Conservation (phyloP, 2,797 vertebrate genomes). For the Cossypha dichroa region DNA sequence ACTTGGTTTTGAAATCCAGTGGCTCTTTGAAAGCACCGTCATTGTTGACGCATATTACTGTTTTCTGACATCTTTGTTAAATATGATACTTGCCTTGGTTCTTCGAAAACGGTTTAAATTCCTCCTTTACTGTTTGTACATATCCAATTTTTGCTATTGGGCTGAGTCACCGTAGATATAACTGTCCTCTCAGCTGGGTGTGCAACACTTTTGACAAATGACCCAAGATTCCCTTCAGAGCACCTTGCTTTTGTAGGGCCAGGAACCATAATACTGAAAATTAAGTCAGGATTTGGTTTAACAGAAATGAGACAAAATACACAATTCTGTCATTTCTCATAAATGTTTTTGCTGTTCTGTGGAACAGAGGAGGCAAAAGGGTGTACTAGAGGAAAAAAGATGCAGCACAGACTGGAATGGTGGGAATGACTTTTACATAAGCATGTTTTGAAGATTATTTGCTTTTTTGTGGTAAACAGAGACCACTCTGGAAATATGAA, state of each 20-base stretch:
- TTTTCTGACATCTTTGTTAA: not conserved
- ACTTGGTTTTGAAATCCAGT: not conserved
- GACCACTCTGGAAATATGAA: not conserved
- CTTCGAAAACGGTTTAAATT: not conserved
- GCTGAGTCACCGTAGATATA: not conserved
- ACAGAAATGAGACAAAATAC: not conserved
- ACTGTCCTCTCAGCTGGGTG: not conserved
- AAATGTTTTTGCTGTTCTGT: not conserved
- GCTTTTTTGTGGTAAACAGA: not conserved
- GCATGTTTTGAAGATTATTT: not conserved
- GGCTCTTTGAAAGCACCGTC: not conserved
- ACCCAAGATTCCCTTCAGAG: not conserved
- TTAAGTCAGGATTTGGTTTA: not conserved
- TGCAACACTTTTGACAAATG: not conserved
- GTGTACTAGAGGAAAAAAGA: not conserved
- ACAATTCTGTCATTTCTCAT: not conserved
- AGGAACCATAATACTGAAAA: not conserved
- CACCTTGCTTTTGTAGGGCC: not conserved
- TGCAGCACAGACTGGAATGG: not conserved
- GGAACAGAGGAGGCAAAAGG: not conserved
- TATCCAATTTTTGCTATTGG: fast-evolving
- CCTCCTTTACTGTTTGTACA: fast-evolving
- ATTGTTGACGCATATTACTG: fast-evolving
- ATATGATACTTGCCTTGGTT: fast-evolving
- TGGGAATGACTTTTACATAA: not conserved